A percentile compares a stretch with the other conserved stretches of the same genome.
These are phyloP conservation scores for Brachyptera putata DNA, from an alignment of 2,888 invertebrate species.

Conservation along the genomic window DNA sequence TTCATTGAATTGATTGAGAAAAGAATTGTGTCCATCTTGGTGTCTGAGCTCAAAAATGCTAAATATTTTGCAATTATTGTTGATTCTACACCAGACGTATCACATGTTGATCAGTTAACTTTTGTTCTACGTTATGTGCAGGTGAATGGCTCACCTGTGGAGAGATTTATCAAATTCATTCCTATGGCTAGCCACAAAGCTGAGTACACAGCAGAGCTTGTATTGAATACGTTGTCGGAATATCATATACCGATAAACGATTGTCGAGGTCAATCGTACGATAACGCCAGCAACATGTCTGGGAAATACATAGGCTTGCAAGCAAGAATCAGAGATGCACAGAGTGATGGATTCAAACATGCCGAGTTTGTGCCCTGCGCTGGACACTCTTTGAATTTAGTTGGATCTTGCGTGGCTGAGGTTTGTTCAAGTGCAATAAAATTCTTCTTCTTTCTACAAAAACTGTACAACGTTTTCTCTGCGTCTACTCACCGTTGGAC, in stretches of 20 bases:
- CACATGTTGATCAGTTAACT: constrained; percentile 29
- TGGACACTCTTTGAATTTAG: constrained; percentile 14
- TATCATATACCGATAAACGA: constrained; percentile 1
- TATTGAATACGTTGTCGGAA: not conserved
- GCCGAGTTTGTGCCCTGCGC: constrained; percentile 22
- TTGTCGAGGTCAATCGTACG: constrained; percentile 18
- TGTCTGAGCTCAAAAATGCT: not conserved
- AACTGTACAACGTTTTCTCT: no score
- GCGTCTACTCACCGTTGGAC: no score
- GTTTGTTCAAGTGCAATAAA: no score
- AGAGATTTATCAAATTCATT: not conserved
- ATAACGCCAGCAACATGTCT: constrained; percentile 18
- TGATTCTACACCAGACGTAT: constrained; percentile 28
- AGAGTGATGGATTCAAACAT: not conserved
- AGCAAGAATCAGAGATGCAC: constrained; percentile 13
- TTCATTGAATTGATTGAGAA: constrained; percentile 3
- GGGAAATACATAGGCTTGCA: constrained; percentile 17
- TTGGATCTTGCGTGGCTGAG: constrained; percentile 2
- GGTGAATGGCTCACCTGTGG: constrained; percentile 3
- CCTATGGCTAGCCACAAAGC: constrained; percentile 8
- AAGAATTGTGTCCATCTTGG: not conserved
- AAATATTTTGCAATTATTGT: constrained; percentile 26
- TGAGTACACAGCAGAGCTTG: not conserved
- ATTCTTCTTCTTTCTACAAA: no score
- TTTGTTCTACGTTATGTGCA: constrained; percentile 26